Evolutionary conservation across 1,140 invertebrate genomes (phyloP).

Genomic region (Phortica variegata): DNA sequence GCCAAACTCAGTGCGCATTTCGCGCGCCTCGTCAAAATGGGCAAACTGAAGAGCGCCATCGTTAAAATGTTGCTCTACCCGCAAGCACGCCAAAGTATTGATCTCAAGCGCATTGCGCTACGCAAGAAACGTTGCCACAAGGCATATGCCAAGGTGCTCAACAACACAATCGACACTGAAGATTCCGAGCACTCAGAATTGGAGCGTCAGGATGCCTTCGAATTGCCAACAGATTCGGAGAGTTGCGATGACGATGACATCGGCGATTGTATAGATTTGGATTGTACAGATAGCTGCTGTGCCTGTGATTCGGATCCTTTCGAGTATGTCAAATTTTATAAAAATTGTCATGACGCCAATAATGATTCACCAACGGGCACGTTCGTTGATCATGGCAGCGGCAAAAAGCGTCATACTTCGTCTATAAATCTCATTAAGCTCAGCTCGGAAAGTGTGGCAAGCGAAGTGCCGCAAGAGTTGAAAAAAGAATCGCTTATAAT

Average conservation of each 20-base stretch:
- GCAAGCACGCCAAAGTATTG: conserved; percentile 59
- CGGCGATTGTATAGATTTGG: conserved; percentile 24
- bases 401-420: conserved; percentile 26
- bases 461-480: conserved; percentile 22
- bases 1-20: conserved; percentile 74
- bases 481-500: conserved; percentile 51
- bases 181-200: conserved; percentile 43
- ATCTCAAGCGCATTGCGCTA: conserved; percentile 58
- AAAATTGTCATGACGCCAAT: conserved; percentile 51
- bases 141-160: conserved; percentile 53
- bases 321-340: conserved; percentile 67
- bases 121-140: conserved; percentile 60
- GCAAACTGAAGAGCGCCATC: conserved; percentile 68
- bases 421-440: conserved; percentile 50
- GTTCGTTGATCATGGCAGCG: conserved; percentile 58
- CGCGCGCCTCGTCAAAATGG: conserved; percentile 69
- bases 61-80: conserved; percentile 72
- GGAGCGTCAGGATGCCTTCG: conserved; percentile 63
- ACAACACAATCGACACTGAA: conserved; percentile 26
- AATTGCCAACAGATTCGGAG: conserved; percentile 55
- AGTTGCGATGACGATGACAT: conserved; percentile 30
- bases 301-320: conserved; percentile 64
- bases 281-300: conserved; percentile 23
- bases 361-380: conserved; percentile 53
- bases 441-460: conserved; percentile 23